These are phyloP conservation scores for Sternotherus odoratus DNA, from an alignment of 2,797 vertebrate species.

Conservation along the genomic window DNA sequence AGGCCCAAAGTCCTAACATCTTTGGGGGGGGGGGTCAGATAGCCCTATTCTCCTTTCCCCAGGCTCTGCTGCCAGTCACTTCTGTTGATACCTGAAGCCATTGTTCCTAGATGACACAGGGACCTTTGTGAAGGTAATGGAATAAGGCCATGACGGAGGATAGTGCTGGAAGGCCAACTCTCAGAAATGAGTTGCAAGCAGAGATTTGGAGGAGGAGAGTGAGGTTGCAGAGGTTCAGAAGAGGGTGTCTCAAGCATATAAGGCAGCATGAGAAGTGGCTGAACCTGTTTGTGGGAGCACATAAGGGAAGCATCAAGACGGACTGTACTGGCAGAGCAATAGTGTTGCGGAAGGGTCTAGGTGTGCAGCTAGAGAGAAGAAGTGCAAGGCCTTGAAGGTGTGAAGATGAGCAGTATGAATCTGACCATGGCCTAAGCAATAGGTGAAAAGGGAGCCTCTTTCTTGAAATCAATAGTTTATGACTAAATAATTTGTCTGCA, in stretches of 20 bases:
- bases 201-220: background rate
- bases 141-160: background rate
- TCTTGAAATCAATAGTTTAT: background rate
- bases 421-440: background rate
- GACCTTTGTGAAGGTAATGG: background rate
- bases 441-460: background rate
- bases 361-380: fast-evolving
- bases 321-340: background rate
- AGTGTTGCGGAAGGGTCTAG: background rate
- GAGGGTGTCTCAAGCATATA: background rate
- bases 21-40: background rate
- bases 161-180: background rate
- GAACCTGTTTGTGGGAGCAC: background rate
- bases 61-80: background rate
- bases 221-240: fast-evolving
- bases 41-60: background rate
- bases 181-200: background rate
- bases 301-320: background rate
- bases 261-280: background rate
- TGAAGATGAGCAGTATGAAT: fast-evolving
- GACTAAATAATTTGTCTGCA: background rate
- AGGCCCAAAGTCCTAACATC: background rate
- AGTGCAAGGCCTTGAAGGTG: background rate
- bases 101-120: background rate
- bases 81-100: background rate